phyloP scores from a whole-genome alignment of 2,888 invertebrate species.

The Synergus gifuensis region DNA sequence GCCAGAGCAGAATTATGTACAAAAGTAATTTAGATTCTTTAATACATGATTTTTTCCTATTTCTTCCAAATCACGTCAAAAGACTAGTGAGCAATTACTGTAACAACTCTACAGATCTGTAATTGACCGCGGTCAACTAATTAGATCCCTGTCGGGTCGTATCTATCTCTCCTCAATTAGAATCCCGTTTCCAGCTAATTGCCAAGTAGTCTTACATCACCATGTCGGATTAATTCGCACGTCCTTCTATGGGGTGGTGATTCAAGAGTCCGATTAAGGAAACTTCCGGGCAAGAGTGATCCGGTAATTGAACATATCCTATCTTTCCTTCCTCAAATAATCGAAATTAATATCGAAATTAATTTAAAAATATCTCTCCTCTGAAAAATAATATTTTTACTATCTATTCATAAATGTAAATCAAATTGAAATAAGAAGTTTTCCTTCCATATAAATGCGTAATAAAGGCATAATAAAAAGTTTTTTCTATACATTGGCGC shows the following conservation, averaged over 20 bases:
- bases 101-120: slow-evolving; percentile 41
- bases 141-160: slow-evolving; percentile 52
- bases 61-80: neutral
- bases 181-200: slow-evolving; percentile 58
- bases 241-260: slow-evolving; percentile 16
- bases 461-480: no score
- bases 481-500: neutral
- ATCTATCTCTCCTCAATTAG: slow-evolving; percentile 57
- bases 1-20: neutral
- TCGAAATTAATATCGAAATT: no score
- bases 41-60: neutral
- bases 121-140: slow-evolving; percentile 52
- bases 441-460: neutral
- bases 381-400: neutral
- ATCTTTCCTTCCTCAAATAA: neutral
- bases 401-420: neutral
- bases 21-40: neutral
- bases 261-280: slow-evolving; percentile 20
- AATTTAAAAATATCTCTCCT: no score
- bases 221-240: slow-evolving; percentile 32
- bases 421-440: neutral
- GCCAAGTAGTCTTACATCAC: slow-evolving; percentile 40
- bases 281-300: neutral
- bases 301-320: neutral
- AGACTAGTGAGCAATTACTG: slow-evolving; percentile 44